Base-by-base conservation (phyloP, 2,113 vertebrate genomes). In the Chaetops frenatus region DNA sequence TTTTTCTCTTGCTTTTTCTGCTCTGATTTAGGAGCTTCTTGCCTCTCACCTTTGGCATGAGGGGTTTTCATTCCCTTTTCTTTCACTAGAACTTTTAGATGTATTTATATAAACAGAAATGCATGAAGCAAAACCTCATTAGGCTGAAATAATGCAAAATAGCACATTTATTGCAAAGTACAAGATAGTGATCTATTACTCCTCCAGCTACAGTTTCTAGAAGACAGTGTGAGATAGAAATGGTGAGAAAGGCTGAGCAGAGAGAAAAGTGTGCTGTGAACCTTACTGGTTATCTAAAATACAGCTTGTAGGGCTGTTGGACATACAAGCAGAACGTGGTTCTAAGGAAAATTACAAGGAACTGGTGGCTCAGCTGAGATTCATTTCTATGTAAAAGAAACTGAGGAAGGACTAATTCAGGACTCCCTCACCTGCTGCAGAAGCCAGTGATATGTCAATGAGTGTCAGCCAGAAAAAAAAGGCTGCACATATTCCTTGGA, bases 1-100 rank as follows among this genome's bases (percentile, higher is more conserved):
- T 7, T 70, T 6, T 64, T 73, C 29, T 82, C 33, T 94, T 83
- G 17, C 33, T 35, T 77, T n/a, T 79, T 95, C 58, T 70, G 92
- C 25, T 92, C 22, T 28, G n/a, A 54, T 83, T 66, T 95, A 88
- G 42, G 82, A 95, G 47, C 79, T 92, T 96, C 57, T 93, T 98
- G 81, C 92, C 81, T 94, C 61, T 95, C 90, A 72, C 27, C 31
- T 62, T 80, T 81, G 64, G 45, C 18, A 36, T 0, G 1, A 28
- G 33, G 20, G 10, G 2, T 35, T 91, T 95, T 86, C 6, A 31
- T 77, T 86, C 83, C 12, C 23, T 66, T 6, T 53, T 82, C 25
- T 21, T 66, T 73, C 10, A 10, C 38, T 77, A 15, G 28, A 71
- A 72, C 38, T 83, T 81, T 50, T 29, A 47, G 20, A 15, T 92